Conservation (phyloP, 1,140 invertebrate species). For the Potamilus streckersoni region DNA sequence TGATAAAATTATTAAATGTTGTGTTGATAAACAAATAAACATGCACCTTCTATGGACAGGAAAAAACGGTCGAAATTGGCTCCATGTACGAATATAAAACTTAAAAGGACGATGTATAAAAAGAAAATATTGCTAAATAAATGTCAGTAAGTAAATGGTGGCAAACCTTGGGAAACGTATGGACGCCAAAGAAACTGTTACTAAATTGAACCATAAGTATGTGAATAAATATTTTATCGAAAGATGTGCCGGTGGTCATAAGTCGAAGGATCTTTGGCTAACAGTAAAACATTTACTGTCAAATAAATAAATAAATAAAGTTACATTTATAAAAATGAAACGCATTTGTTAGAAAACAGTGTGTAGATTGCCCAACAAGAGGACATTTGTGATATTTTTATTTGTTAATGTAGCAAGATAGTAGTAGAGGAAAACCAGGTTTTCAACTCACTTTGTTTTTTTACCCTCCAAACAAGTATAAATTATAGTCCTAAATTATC, state of each 20-base stretch:
- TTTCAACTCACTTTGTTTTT: too few relatives aligned
- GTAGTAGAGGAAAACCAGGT: too few relatives aligned
- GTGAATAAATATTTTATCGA: conserved; percentile 6
- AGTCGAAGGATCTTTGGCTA: conserved; percentile 16
- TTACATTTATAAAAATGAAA: not conserved
- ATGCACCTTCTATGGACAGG: conserved; percentile 5
- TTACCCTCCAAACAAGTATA: too few relatives aligned
- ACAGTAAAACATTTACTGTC: conserved; percentile 12
- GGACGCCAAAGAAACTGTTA: conserved; percentile 2
- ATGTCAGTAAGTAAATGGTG: not conserved
- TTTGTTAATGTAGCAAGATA: conserved; percentile 5
- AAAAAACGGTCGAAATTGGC: not conserved
- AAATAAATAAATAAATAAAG: conserved; percentile 1
- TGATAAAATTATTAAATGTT: conserved; percentile 3
- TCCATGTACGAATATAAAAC: conserved; percentile 1
- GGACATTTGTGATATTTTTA: not conserved
- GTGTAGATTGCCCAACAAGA: not conserved
- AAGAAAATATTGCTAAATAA: not conserved
- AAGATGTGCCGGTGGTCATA: conserved; percentile 10
- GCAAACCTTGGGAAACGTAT: conserved; percentile 5
- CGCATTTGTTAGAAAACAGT: not conserved
- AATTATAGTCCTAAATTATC: too few relatives aligned
- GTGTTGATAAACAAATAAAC: conserved; percentile 4
- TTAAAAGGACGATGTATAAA: not conserved
- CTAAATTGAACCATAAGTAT: not conserved